phyloP scores from a whole-genome alignment of 2,797 vertebrate species.

The Sebastes melanostomus region DNA sequence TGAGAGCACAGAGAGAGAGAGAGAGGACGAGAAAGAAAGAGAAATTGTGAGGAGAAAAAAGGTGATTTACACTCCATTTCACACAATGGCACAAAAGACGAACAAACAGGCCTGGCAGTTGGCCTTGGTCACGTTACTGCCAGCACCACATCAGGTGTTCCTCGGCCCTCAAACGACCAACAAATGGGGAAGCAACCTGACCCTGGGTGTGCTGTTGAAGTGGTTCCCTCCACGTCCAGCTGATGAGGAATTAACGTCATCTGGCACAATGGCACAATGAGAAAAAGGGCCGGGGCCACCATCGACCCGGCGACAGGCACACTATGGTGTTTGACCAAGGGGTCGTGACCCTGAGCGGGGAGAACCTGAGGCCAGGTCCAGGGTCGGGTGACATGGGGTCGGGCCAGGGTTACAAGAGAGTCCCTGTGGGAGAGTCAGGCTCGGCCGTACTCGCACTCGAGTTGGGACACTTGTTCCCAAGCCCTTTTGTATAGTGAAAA shows the following conservation, averaged over 20 bases:
- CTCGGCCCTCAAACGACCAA: not conserved
- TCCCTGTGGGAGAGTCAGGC: slow-evolving; percentile 60
- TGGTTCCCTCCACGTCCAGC: slow-evolving; percentile 36
- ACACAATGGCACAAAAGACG: slow-evolving; percentile 46
- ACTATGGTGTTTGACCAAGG: slow-evolving; percentile 64
- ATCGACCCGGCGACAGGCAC: slow-evolving; percentile 70
- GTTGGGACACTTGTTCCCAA: slow-evolving; percentile 50
- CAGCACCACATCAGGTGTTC: slow-evolving; percentile 13
- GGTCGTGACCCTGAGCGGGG: slow-evolving; percentile 54
- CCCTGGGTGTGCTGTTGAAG: slow-evolving; percentile 41
- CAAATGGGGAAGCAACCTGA: slow-evolving; percentile 32
- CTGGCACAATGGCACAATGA: slow-evolving; percentile 61
- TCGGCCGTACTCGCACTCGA: not conserved
- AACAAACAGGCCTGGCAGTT: slow-evolving; percentile 39
- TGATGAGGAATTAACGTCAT: slow-evolving; percentile 72
- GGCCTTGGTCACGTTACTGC: slow-evolving; percentile 26
- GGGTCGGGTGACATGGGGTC: slow-evolving; percentile 63
- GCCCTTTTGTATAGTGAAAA: slow-evolving; percentile 34
- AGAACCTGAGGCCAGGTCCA: slow-evolving; percentile 59
- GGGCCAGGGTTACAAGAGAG: slow-evolving; percentile 51
- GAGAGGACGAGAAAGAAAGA: not conserved
- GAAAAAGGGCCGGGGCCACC: slow-evolving; percentile 31
- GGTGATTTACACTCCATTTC: slow-evolving; percentile 39
- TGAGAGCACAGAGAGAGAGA: not conserved
- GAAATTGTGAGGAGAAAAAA: slow-evolving; percentile 33